A percentile compares a stretch with the other conserved stretches of the same genome.
Conservation (phyloP, 2,113 vertebrate species). For the Brachyhypopomus occidentalis region DNA sequence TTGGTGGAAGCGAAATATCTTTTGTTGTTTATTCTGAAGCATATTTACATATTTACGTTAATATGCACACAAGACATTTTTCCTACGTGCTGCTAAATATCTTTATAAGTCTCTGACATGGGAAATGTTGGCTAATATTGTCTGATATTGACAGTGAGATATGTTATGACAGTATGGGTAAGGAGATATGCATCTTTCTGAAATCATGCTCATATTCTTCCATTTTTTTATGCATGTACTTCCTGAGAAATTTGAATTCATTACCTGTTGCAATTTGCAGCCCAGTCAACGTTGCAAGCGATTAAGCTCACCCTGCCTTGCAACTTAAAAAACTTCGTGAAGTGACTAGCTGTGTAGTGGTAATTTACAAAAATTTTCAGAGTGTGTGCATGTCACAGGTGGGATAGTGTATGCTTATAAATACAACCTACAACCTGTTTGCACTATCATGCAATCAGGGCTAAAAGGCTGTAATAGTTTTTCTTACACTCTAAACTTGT, state of each 20-base stretch:
- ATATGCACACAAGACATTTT: neutral
- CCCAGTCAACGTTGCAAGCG: too few relatives aligned
- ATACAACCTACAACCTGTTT: neutral
- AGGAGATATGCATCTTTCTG: too few relatives aligned
- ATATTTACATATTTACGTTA: conserved; percentile 6
- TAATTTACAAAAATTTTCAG: neutral
- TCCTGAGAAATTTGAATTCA: too few relatives aligned
- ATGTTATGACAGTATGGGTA: too few relatives aligned
- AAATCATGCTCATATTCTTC: too few relatives aligned
- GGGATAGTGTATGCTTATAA: neutral
- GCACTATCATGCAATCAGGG: neutral
- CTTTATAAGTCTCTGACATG: neutral
- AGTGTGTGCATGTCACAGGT: neutral
- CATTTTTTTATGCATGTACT: too few relatives aligned
- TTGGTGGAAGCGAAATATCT: conserved; percentile 45
- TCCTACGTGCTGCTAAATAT: neutral
- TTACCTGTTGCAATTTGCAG: too few relatives aligned
- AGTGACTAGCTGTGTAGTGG: too few relatives aligned
- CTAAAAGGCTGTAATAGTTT: neutral
- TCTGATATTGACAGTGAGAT: neutral
- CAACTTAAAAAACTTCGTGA: too few relatives aligned
- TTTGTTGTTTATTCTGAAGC: conserved; percentile 11
- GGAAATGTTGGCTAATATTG: neutral
- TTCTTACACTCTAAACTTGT: conserved; percentile 8
- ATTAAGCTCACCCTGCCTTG: too few relatives aligned